Base-by-base conservation (phyloP, 2,888 invertebrate genomes). In the Proisotoma minuta region DNA sequence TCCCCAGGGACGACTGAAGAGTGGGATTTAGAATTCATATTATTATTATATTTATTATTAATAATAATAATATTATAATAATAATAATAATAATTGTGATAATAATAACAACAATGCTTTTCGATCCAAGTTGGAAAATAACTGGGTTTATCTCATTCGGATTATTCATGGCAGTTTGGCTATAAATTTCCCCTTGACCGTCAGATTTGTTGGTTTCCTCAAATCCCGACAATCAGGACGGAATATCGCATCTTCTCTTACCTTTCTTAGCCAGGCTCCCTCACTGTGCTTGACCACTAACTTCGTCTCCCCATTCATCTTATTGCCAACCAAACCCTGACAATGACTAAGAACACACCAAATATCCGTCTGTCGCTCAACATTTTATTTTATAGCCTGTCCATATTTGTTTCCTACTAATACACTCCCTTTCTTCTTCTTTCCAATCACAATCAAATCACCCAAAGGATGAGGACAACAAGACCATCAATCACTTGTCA, bases 81-180 rank as follows among this genome's bases (percentile, higher is more conserved):
- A n/a, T n/a, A n/a, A n/a, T n/a, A n/a, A n/a, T n/a, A n/a, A n/a
- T n/a, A n/a, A n/a, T n/a, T n/a, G n/a, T n/a, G n/a, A n/a, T n/a
- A n/a, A n/a, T n/a, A n/a, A n/a, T n/a, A n/a, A n/a, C n/a, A n/a
- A n/a, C n/a, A n/a, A n/a, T n/a, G n/a, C n/a, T n/a, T n/a, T n/a
- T n/a, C n/a, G n/a, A n/a, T n/a, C n/a, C n/a, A n/a, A n/a, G n/a
- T n/a, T n/a, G 26, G 18, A 18, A 49, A 29, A 54, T 47, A 53
- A 59, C 56, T 57, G 62, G 59, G 67, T 74, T 71, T 72, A 70
- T 74, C 72, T 70, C 71, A 69, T 72, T 73, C 71, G 71, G 70
- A 74, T 74, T 74, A 74, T 74, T 74, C 72, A 74, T 72, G 72
- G 71, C 69, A 70, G 68, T 70, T 71, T 63, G 69, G 54, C 72